Evolutionary conservation across 2,888 invertebrate species (phyloP).

Genomic region (Noctua comes): DNA sequence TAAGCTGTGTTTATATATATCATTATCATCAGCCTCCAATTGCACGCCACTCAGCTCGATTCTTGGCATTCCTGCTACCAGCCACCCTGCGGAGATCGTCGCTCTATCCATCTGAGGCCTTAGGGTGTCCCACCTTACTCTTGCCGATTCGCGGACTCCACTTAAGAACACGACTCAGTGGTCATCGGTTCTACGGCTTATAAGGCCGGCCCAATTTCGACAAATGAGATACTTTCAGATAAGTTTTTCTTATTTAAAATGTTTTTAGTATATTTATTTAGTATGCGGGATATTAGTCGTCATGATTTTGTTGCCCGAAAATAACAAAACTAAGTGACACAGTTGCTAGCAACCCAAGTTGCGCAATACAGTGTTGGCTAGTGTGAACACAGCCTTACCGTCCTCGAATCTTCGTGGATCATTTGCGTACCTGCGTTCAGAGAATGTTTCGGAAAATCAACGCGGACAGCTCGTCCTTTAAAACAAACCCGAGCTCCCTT

Average conservation of each 20-base stretch:
- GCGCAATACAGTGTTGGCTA: background rate
- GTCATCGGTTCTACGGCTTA: background rate
- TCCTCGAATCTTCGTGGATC: constrained; percentile 32
- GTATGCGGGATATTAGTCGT: background rate
- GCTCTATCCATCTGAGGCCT: background rate
- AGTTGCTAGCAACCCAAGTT: background rate
- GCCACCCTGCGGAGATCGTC: background rate
- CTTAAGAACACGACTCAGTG: background rate
- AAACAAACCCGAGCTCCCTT: constrained; percentile 5
- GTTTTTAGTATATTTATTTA: background rate
- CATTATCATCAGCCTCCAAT: background rate
- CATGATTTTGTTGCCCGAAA: background rate
- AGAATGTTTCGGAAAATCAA: constrained; percentile 55
- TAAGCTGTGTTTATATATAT: constrained; percentile 14
- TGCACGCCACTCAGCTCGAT: too few relatives aligned
- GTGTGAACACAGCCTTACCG: background rate
- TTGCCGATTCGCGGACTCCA: background rate
- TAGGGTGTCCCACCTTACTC: background rate
- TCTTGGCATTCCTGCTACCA: too few relatives aligned
- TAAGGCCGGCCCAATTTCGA: background rate
- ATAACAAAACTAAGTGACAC: background rate
- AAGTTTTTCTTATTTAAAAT: background rate
- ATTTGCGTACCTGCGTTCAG: constrained; percentile 47
- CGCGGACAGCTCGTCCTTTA: constrained; percentile 23
- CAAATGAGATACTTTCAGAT: background rate